A percentile compares a stretch with the other conserved stretches of the same genome.
Conservation (phyloP, 2,797 vertebrate species). For the Poeciliopsis presidionis region DNA sequence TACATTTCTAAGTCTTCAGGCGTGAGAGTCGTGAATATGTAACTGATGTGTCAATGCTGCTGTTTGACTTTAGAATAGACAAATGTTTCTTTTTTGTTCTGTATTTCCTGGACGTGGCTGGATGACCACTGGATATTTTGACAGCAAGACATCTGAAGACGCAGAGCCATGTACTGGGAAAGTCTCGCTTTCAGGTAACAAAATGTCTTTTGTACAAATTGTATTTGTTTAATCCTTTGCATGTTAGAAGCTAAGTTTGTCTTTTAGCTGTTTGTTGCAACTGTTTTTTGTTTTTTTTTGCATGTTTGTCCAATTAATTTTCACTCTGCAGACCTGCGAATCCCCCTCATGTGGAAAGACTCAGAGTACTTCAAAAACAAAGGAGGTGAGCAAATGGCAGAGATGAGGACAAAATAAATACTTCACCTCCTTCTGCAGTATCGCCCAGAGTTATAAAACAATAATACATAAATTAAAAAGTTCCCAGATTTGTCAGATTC, state of each 20-base stretch:
- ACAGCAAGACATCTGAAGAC: slow-evolving; percentile 79
- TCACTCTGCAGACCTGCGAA: slow-evolving; percentile 81
- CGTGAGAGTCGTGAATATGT: not conserved
- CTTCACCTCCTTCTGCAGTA: not conserved
- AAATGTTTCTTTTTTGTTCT: not conserved
- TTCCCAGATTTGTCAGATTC: too few species aligned
- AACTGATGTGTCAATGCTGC: not conserved
- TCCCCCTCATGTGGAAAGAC: slow-evolving; percentile 94
- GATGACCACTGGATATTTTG: not conserved
- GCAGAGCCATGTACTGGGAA: slow-evolving; percentile 80
- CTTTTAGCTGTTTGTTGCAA: too few species aligned
- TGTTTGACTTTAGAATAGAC: not conserved
- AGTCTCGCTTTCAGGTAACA: slow-evolving; percentile 85
- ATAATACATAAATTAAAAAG: too few species aligned
- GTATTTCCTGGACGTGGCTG: not conserved
- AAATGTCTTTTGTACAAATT: not conserved
- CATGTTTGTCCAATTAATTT: not conserved
- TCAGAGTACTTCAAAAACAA: slow-evolving; percentile 93
- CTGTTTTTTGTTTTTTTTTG: not conserved
- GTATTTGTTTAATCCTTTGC: too few species aligned
- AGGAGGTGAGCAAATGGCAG: slow-evolving; percentile 79
- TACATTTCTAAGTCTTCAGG: not conserved
- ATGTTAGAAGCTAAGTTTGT: too few species aligned
- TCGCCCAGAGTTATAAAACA: too few species aligned
- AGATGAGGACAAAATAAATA: not conserved